phyloP scores from a whole-genome alignment of 2,113 vertebrate species.

The Hemibagrus wyckioides region DNA sequence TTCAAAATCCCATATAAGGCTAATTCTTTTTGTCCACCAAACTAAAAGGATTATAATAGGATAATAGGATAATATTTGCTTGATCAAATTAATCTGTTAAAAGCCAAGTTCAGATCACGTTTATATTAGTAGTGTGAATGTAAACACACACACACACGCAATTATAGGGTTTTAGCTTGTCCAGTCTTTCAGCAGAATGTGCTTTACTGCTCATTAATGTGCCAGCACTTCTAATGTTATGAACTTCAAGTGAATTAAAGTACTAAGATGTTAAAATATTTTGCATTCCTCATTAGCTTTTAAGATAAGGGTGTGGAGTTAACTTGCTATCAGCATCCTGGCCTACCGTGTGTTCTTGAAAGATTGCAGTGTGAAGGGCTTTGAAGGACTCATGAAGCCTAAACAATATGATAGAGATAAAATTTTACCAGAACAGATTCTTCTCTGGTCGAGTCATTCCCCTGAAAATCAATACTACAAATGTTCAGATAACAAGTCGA shows the following conservation, averaged over 20 bases:
- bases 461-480: slow-evolving; percentile 13
- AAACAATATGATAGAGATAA: slow-evolving; percentile 9
- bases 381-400: slow-evolving; percentile 19
- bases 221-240: slow-evolving; percentile 5
- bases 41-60: background rate
- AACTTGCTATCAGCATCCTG: slow-evolving; percentile 18
- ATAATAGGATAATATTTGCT: too few species aligned
- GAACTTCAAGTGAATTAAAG: slow-evolving; percentile 17
- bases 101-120: background rate
- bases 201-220: background rate
- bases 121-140: background rate
- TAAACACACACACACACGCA: background rate
- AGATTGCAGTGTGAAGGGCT: slow-evolving; percentile 11
- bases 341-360: slow-evolving; percentile 27
- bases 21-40: too few species aligned
- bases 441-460: background rate
- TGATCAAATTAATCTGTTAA: background rate
- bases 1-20: slow-evolving; percentile 4
- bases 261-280: slow-evolving; percentile 7
- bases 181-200: background rate
- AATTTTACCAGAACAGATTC: slow-evolving; percentile 18
- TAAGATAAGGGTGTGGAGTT: slow-evolving; percentile 12
- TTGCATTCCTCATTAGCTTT: slow-evolving; percentile 15
- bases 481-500: background rate
- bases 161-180: background rate